Evolutionary conservation across 2,888 invertebrate species (phyloP).

Genomic region (Ophonus ardosiacus): DNA sequence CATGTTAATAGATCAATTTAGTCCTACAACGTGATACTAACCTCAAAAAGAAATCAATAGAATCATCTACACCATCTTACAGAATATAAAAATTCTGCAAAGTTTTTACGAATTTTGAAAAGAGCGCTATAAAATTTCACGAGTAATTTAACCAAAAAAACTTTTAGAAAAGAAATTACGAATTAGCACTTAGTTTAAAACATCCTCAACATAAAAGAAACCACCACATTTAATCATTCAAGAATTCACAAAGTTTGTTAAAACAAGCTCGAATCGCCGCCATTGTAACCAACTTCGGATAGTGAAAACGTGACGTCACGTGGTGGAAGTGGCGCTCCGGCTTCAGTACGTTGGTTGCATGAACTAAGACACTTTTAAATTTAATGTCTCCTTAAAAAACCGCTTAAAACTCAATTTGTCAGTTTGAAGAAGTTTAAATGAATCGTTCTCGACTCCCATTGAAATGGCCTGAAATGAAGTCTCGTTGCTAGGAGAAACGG

Average conservation of each 20-base stretch:
- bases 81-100: background rate
- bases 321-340: background rate
- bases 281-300: constrained; percentile 35
- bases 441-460: constrained; percentile 43
- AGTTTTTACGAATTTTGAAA: constrained; percentile 21
- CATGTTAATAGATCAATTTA: constrained; percentile 42
- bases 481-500: constrained; percentile 16
- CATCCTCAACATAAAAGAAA: constrained; percentile 14
- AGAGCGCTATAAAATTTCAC: constrained; percentile 23
- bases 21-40: constrained; percentile 12
- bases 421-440: constrained; percentile 60
- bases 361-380: constrained; percentile 47
- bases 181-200: constrained; percentile 37
- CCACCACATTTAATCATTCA: constrained; percentile 31
- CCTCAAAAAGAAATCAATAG: constrained; percentile 14
- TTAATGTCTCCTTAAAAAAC: constrained; percentile 59
- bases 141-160: constrained; percentile 30
- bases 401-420: constrained; percentile 61
- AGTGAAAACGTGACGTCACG: constrained; percentile 42
- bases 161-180: constrained; percentile 32
- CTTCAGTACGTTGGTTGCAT: background rate
- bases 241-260: constrained; percentile 25
- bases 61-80: background rate
- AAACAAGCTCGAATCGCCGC: constrained; percentile 32
- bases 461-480: constrained; percentile 51